Percentiles rank a stretch among this genome's conserved stretches.
phyloP scores from a whole-genome alignment of 2,888 invertebrate species.

The Mythimna vitellina region DNA sequence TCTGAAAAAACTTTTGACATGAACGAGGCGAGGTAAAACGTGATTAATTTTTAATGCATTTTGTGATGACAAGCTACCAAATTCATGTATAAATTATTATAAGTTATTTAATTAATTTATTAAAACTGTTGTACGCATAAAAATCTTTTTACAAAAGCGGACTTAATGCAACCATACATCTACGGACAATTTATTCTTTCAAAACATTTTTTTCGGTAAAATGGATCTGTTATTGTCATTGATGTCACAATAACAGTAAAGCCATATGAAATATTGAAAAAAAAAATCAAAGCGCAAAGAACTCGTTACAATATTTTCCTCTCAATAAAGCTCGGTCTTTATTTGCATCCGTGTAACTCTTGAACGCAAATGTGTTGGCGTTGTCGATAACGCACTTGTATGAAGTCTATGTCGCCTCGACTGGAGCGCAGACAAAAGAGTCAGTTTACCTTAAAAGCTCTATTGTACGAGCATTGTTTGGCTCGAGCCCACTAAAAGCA shows the following conservation, averaged over 20 bases:
- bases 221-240: background rate
- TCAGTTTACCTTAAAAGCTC: constrained; percentile 82
- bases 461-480: constrained; percentile 84
- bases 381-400: constrained; percentile 77
- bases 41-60: constrained; percentile 11
- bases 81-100: constrained; percentile 1
- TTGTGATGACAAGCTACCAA: background rate
- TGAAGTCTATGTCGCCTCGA: constrained; percentile 66
- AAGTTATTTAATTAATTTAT: background rate
- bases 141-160: background rate
- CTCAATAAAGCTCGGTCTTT: constrained; percentile 33
- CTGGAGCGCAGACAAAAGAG: constrained; percentile 79
- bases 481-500: constrained; percentile 79
- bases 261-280: background rate
- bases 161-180: background rate
- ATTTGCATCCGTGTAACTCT: constrained; percentile 40
- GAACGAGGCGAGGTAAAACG: constrained; percentile 1
- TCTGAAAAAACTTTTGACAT: constrained; percentile 10
- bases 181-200: background rate
- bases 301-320: constrained; percentile 16
- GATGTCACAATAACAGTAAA: background rate
- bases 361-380: constrained; percentile 42
- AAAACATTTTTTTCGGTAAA: background rate
- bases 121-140: background rate
- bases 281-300: background rate